These are phyloP conservation scores for Procapra przewalskii DNA, from an alignment of 2,113 vertebrate genomes.

Conservation along the genomic window DNA sequence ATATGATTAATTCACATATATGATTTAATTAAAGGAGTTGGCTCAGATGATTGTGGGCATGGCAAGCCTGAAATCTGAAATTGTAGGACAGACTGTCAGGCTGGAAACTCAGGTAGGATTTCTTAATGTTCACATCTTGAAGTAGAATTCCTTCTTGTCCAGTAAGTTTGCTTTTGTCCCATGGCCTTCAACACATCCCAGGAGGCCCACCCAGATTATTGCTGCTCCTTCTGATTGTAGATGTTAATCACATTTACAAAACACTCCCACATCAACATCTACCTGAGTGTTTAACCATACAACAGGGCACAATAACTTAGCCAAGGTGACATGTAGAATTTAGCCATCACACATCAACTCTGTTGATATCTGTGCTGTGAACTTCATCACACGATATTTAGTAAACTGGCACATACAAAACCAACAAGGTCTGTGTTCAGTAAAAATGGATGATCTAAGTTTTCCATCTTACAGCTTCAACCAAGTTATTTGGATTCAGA, in stretches of 20 bases:
- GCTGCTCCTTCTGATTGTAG: not conserved
- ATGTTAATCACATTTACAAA: not conserved
- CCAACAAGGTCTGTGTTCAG: not conserved
- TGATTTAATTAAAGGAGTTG: not conserved
- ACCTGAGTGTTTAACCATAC: not conserved
- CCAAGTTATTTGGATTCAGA: not conserved
- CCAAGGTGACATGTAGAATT: not conserved
- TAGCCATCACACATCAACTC: not conserved
- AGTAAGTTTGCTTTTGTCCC: not conserved
- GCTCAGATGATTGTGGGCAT: not conserved
- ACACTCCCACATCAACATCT: not conserved
- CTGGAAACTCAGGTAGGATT: not conserved
- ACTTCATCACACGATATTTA: not conserved
- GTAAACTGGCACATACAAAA: not conserved
- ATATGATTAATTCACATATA: not conserved
- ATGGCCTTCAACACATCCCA: rapidly evolving
- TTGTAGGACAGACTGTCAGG: not conserved
- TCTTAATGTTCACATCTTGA: not conserved
- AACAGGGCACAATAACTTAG: not conserved
- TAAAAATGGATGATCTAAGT: not conserved
- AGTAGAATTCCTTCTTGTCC: not conserved
- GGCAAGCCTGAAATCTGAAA: not conserved
- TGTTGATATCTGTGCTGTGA: not conserved
- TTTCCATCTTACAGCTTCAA: not conserved
- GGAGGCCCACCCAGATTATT: not conserved